Conservation (phyloP, 2,888 invertebrate species). For the Odontocolon sp. region DNA sequence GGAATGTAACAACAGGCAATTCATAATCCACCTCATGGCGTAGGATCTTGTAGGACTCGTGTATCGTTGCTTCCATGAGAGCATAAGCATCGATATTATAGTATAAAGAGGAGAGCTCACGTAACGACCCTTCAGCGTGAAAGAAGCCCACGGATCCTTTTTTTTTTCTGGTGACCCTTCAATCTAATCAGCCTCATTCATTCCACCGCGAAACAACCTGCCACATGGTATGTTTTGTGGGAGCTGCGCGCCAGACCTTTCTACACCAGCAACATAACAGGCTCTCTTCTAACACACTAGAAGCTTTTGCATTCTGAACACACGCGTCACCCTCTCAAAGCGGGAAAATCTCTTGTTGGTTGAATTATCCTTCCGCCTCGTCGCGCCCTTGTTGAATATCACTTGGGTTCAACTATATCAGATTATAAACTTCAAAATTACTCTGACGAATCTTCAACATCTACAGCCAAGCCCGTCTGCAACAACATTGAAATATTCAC, state of each 20-base stretch:
- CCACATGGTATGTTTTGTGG: slow-evolving; percentile 70
- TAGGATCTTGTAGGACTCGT: slow-evolving; percentile 24
- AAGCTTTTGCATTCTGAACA: slow-evolving; percentile 34
- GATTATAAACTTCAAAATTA: slow-evolving; percentile 33
- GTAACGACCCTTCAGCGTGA: slow-evolving; percentile 72
- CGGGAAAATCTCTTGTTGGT: slow-evolving; percentile 15
- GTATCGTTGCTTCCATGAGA: slow-evolving; percentile 40
- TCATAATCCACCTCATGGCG: slow-evolving; percentile 7
- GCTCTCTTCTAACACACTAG: not conserved
- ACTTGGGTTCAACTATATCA: slow-evolving; percentile 11
- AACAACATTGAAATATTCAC: not conserved
- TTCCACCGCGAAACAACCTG: slow-evolving; percentile 76
- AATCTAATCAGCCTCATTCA: slow-evolving; percentile 78
- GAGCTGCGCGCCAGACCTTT: slow-evolving; percentile 45
- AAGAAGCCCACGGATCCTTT: slow-evolving; percentile 62
- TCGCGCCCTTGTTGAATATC: slow-evolving; percentile 25
- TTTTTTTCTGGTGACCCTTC: slow-evolving; percentile 67
- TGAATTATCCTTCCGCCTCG: slow-evolving; percentile 37
- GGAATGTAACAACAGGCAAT: slow-evolving; percentile 44
- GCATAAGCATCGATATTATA: slow-evolving; percentile 58
- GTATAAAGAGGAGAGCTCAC: slow-evolving; percentile 58
- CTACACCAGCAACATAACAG: slow-evolving; percentile 6
- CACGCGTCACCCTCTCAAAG: slow-evolving; percentile 46
- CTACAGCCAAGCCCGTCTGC: not conserved
- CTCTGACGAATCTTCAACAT: slow-evolving; percentile 28